These are phyloP conservation scores for Naso thynnoides DNA, from an alignment of 2,797 vertebrate species.

Conservation along the genomic window DNA sequence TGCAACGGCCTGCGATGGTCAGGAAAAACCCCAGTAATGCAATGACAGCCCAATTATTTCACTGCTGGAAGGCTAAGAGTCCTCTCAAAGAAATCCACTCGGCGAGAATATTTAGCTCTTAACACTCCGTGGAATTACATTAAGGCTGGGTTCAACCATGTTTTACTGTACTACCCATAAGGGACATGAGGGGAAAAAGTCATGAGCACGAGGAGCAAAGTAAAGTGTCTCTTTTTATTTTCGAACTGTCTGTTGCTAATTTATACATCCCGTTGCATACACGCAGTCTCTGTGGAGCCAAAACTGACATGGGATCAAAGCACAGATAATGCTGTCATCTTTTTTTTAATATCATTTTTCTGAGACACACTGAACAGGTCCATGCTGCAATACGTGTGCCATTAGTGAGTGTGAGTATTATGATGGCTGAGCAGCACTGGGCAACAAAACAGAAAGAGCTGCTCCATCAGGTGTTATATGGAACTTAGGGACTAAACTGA, in stretches of 20 bases:
- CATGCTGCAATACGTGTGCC: background rate
- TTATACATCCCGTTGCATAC: background rate
- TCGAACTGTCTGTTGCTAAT: conserved; percentile 4
- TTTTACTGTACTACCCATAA: conserved; percentile 16
- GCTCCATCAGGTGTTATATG: background rate
- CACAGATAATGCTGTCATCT: conserved; percentile 8
- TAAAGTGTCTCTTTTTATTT: conserved; percentile 3
- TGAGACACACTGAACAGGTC: conserved; percentile 8
- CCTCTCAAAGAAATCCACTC: conserved; percentile 63
- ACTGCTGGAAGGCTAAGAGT: conserved; percentile 53
- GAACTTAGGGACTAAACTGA: background rate
- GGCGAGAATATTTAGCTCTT: conserved; percentile 58
- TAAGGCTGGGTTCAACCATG: conserved; percentile 34
- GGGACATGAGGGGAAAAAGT: background rate
- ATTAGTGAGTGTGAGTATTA: background rate
- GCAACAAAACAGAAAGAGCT: background rate
- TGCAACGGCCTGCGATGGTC: conserved; percentile 38
- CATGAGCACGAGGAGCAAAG: background rate
- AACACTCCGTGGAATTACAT: conserved; percentile 51
- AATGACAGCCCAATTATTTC: conserved; percentile 76
- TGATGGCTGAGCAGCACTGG: background rate
- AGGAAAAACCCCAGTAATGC: conserved; percentile 53
- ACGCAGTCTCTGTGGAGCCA: conserved; percentile 2
- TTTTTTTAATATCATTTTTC: conserved; percentile 31
- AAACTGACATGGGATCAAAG: conserved; percentile 15